These are phyloP conservation scores for Chiloscyllium plagiosum DNA, from an alignment of 2,113 vertebrate genomes.

Conservation along the genomic window DNA sequence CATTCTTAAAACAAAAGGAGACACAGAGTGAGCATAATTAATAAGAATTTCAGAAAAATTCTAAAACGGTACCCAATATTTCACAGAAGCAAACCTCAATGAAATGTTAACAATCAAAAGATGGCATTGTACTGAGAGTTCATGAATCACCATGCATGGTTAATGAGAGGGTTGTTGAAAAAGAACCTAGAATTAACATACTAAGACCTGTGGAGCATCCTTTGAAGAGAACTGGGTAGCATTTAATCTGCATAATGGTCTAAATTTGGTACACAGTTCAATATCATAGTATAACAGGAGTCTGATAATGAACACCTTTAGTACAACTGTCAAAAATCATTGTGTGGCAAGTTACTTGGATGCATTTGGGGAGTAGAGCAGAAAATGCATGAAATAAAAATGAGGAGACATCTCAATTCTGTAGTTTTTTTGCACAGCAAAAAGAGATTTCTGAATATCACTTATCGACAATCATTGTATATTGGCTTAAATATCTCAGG, in stretches of 20 bases:
- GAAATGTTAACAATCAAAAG: neutral
- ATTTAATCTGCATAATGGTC: neutral
- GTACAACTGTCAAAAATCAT: neutral
- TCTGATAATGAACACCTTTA: neutral
- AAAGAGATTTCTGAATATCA: neutral
- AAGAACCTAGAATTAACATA: constrained; percentile 11
- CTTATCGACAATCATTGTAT: neutral
- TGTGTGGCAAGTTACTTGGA: neutral
- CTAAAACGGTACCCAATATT: constrained; percentile 1
- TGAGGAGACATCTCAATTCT: neutral
- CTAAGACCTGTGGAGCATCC: neutral
- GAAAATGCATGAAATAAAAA: neutral
- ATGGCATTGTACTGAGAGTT: neutral
- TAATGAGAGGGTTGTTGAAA: neutral
- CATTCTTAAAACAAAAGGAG: neutral
- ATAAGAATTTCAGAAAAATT: neutral
- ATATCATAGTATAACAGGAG: neutral
- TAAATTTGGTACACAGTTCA: neutral
- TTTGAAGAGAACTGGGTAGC: neutral
- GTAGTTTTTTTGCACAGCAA: neutral
- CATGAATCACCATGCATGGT: neutral
- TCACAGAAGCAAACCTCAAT: neutral
- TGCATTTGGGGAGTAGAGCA: neutral
- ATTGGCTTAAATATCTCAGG: neutral
- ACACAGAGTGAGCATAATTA: constrained; percentile 5